Evolutionary conservation across 2,113 vertebrate species (phyloP), one percentile per base, ranked within the genome.

Genomic region (Dipodomys ordii): DNA sequence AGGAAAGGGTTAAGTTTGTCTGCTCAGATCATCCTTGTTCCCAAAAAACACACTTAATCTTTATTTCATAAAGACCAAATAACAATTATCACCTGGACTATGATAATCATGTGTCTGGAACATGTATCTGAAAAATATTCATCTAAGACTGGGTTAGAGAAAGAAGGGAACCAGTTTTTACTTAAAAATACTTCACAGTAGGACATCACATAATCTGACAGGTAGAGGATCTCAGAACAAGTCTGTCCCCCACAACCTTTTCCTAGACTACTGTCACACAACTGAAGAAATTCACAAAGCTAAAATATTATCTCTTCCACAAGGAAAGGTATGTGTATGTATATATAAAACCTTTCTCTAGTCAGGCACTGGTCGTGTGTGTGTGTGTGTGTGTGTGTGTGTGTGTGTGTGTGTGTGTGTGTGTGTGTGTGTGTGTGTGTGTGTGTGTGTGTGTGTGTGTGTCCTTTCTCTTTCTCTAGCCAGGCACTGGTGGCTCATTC

Each of bases 21-120:
- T 83, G 39, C 23, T 83, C 30, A n/a, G 72, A 90, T 88, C 32
- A 39, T 92, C 23, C 62, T 15, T 82, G 20, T 19, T 74, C 49
- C 86, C 71, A 35, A 90, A 90, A 94, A 96, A 92, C 20, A 90
- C 23, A 64, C 20, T 77, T 72, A 95, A 80, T 69, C 49, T 93
- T 92, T 94, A 86, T 69, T 95, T 94, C 68, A 65, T 71, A 87
- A 92, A 83, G 68, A 13, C 68, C 67, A 94, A 96, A 83, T 88
- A 83, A 94, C 15, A 95, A 44, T 49, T 83, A 82, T 22, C 46
- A 89, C 49, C 28, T 84, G 84, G 78, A 44, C 73, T 87, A 30
- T 53, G 11, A 39, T 80, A 86, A 83, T 64, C 73, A 89, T 82
- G 6, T 53, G 44, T 39, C 73, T 27, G 8, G 15, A 13, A 19